Base-by-base conservation (phyloP, 1,140 invertebrate genomes). In the Scaptomyza hsui region DNA sequence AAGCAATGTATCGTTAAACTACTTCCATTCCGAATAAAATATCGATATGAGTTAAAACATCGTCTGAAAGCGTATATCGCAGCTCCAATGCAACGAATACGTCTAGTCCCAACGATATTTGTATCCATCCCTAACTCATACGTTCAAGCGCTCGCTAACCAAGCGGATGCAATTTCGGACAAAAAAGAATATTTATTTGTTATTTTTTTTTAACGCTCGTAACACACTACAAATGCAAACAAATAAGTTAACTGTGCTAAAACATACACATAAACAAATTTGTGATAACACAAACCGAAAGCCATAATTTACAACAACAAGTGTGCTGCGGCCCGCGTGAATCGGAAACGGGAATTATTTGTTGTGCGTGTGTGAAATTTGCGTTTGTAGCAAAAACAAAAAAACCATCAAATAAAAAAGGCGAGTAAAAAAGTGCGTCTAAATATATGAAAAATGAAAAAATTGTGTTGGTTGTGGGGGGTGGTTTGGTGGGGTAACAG, bases 121-220 rank as follows among this genome's bases (percentile, higher is more conserved):
- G 19, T 44, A 19, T 15, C 60, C 60, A 63, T 63, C 60, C 18
- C 53, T 41, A 59, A 59, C 63, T 64, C 67, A 70, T 70, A 70
- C 67, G 67, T 70, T 70, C 60, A 70, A 70, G 60, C 67, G 67
- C 60, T 70, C 67, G 67, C 60, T 70, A 42, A 45, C 26, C 55
- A 72, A 67, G 69, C 69, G 69, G 69, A 72, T 72, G 69, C 63
- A 68, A 49, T 68, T 72, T 60, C 56, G 70, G 55, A 61, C 64
- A 69, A 56, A 61, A 68, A 37, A 57, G 59, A 60, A 53, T 24
- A 41, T 53, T 60, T 67, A 44, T 60, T 68, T 67, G 53, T 67
- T 72, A 61, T 60, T 68, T 72, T 72, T 72, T 71, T 67, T 55
- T 56, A 49, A 72, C 64, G 64, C 64, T 60, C 55, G 48, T 64